phyloP scores from a whole-genome alignment of 1,140 invertebrate species.

The Lasioglossum albipes region DNA sequence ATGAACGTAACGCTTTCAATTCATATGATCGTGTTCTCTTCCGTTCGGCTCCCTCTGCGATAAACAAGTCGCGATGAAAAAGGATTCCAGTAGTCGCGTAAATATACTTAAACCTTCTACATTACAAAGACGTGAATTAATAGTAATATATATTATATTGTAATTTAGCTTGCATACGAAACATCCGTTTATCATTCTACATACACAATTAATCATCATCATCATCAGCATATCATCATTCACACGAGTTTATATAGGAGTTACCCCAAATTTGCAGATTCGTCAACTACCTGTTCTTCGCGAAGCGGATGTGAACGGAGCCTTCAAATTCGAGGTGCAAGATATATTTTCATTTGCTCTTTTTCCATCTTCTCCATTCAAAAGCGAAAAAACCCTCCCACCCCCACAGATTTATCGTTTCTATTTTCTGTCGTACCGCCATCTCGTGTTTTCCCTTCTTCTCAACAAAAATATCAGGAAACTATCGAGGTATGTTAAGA shows the following conservation, averaged over 20 bases:
- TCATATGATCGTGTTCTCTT: neutral
- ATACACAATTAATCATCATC: slow-evolving; percentile 56
- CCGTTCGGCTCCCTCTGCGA: slow-evolving; percentile 45
- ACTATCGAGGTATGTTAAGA: slow-evolving; percentile 60
- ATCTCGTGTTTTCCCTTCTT: slow-evolving; percentile 28
- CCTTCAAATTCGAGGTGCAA: slow-evolving; percentile 35
- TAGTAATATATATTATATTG: slow-evolving; percentile 64
- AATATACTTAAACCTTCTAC: slow-evolving; percentile 64
- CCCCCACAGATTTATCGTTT: neutral
- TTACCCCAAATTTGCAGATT: slow-evolving; percentile 48
- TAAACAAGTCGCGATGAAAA: slow-evolving; percentile 63
- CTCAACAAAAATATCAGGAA: slow-evolving; percentile 66
- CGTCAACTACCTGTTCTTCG: slow-evolving; percentile 11
- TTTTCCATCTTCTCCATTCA: neutral
- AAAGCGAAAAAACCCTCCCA: no score
- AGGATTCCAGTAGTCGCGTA: slow-evolving; percentile 42
- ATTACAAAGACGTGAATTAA: slow-evolving; percentile 66
- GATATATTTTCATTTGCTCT: slow-evolving; percentile 19
- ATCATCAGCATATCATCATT: slow-evolving; percentile 49
- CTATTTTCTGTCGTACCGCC: no score
- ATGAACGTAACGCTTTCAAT: slow-evolving; percentile 3
- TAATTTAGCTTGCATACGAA: slow-evolving; percentile 66
- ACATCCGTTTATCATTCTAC: slow-evolving; percentile 60
- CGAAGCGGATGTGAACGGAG: slow-evolving; percentile 21
- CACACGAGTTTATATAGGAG: slow-evolving; percentile 57